Evolutionary conservation across 2,113 vertebrate species (phyloP).

Genomic region (Candoia aspera): DNA sequence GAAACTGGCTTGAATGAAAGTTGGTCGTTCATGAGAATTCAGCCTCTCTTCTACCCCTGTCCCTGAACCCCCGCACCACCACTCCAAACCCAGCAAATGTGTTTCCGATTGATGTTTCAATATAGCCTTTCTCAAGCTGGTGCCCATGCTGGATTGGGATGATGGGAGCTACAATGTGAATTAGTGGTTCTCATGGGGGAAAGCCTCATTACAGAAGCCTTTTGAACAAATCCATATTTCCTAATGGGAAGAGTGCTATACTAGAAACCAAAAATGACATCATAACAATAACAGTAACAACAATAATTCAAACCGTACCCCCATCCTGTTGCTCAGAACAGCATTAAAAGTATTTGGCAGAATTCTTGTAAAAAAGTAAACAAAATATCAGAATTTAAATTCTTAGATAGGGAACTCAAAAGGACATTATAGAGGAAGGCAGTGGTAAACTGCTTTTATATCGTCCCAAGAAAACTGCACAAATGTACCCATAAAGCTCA

Average conservation of each 20-base stretch:
- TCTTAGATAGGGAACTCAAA: not conserved
- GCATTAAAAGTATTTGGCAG: not conserved
- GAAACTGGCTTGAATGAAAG: not conserved
- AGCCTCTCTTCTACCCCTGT: not conserved
- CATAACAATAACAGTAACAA: not conserved
- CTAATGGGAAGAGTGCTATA: not conserved
- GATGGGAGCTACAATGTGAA: not conserved
- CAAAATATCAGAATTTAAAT: not conserved
- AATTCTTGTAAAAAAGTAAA: not conserved
- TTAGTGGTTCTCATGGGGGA: not conserved
- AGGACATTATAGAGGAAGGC: not conserved
- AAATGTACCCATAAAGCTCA: not conserved
- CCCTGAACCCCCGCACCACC: too few relatives aligned
- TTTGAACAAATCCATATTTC: not conserved
- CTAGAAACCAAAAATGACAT: not conserved
- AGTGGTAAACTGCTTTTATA: not conserved
- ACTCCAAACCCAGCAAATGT: not conserved
- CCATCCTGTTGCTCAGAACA: not conserved
- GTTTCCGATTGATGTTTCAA: not conserved
- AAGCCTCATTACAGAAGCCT: not conserved
- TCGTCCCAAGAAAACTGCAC: not conserved
- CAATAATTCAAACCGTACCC: not conserved
- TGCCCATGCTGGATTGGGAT: not conserved
- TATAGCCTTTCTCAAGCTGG: not conserved
- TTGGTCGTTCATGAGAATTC: not conserved